phyloP scores from a whole-genome alignment of 2,888 invertebrate species.

The Erpobdella octoculata region DNA sequence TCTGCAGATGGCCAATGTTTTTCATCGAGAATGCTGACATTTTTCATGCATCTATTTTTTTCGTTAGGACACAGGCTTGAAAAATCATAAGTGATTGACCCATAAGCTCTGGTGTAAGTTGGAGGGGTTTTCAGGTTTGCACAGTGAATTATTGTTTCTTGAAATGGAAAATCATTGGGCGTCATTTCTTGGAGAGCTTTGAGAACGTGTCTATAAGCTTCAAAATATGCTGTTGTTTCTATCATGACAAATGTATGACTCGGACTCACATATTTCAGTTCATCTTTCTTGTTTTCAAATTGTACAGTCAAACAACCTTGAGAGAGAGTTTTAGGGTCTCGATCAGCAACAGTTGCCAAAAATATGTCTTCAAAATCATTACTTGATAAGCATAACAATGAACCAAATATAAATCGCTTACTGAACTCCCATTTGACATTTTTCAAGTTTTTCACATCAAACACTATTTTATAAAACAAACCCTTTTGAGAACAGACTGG shows the following conservation, averaged over 20 bases:
- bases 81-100: too few relatives aligned
- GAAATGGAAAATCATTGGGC: too few relatives aligned
- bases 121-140: too few relatives aligned
- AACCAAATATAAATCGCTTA: conserved; percentile 65
- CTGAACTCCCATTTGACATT: conserved; percentile 52
- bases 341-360: conserved; percentile 59
- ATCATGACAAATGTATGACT: too few relatives aligned
- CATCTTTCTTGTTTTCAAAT: conserved; percentile 36
- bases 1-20: conserved; percentile 43
- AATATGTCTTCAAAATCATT: conserved; percentile 64
- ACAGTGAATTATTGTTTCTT: too few relatives aligned
- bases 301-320: conserved; percentile 41
- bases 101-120: too few relatives aligned
- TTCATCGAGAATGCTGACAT: conserved; percentile 25
- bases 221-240: too few relatives aligned
- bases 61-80: not conserved
- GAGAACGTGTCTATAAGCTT: too few relatives aligned
- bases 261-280: too few relatives aligned
- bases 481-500: conserved; percentile 38
- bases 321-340: conserved; percentile 47
- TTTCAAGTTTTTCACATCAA: conserved; percentile 33
- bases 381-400: conserved; percentile 65
- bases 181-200: too few relatives aligned
- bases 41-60: not conserved
- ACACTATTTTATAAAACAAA: conserved; percentile 37